Evolutionary conservation across 2,888 invertebrate species (phyloP).

Genomic region (Lepidocyrtoides sp.): DNA sequence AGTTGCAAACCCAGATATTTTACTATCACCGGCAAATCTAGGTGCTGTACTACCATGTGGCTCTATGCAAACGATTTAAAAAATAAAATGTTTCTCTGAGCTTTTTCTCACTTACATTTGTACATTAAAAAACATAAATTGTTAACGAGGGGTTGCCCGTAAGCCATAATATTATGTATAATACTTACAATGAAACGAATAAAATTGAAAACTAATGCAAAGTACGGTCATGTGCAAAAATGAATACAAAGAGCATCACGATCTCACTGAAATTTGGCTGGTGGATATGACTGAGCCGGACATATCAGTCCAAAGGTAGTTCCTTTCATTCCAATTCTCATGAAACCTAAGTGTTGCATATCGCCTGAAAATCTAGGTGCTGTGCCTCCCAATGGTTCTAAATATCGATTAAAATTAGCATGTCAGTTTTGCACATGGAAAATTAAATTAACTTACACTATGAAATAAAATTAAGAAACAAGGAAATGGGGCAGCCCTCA

Average conservation of each 20-base stretch:
- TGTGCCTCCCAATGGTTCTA: conserved; percentile 83
- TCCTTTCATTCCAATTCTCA: conserved; percentile 79
- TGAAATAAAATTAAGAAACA: neutral
- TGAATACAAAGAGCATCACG: neutral
- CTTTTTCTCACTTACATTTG: no score
- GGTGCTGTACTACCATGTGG: conserved; percentile 83
- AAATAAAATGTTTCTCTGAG: neutral
- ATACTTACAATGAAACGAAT: neutral
- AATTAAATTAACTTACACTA: neutral
- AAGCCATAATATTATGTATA: neutral
- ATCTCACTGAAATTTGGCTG: conserved; percentile 82
- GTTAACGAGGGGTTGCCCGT: conserved; percentile 25
- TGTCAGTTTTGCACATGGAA: no score
- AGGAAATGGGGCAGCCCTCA: conserved; percentile 31
- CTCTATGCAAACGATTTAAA: conserved; percentile 70
- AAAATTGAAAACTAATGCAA: neutral
- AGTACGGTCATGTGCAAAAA: no score
- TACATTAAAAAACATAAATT: neutral
- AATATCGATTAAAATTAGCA: neutral
- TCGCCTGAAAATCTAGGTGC: conserved; percentile 83
- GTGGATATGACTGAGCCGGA: conserved; percentile 84
- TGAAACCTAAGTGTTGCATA: conserved; percentile 80
- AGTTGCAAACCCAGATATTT: conserved; percentile 78
- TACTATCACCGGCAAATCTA: conserved; percentile 81
- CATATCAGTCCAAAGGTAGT: conserved; percentile 81